A percentile compares a stretch with the other conserved stretches of the same genome.
These are phyloP conservation scores for Endomychus coccineus DNA, from an alignment of 2,888 invertebrate genomes.

Conservation along the genomic window DNA sequence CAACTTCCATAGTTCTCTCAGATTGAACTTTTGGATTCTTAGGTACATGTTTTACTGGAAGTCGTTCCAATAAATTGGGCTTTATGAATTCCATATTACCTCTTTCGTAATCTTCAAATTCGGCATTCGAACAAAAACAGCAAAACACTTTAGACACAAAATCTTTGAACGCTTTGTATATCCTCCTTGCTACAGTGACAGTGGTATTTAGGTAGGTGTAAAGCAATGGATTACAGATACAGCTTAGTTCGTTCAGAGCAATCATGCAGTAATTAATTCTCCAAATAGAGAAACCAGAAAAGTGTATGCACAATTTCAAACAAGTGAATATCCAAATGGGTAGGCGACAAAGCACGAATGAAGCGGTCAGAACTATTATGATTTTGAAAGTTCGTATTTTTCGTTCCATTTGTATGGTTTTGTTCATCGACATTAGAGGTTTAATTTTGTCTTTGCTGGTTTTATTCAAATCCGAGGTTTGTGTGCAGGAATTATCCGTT, in stretches of 20 bases:
- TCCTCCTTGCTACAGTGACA: conserved; percentile 30
- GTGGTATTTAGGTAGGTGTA: conserved; percentile 54
- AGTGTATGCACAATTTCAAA: conserved; percentile 37
- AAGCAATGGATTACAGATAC: conserved; percentile 52
- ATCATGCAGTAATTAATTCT: conserved; percentile 47
- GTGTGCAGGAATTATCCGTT: conserved; percentile 25
- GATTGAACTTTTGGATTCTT: too few relatives aligned
- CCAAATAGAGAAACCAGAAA: conserved; percentile 37
- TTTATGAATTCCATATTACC: conserved; percentile 14
- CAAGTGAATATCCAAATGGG: conserved; percentile 49
- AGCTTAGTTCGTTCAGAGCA: conserved; percentile 48
- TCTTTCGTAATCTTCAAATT: conserved; percentile 40
- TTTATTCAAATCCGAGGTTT: conserved; percentile 21
- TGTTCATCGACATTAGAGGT: conserved; percentile 19
- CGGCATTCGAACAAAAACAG: conserved; percentile 37
- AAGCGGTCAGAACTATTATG: conserved; percentile 48
- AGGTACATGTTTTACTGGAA: too few relatives aligned
- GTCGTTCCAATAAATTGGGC: too few relatives aligned
- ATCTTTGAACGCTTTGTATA: conserved; percentile 27
- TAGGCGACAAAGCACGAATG: conserved; percentile 47
- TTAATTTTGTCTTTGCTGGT: conserved; percentile 15
- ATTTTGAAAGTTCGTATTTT: conserved; percentile 52
- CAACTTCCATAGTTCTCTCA: too few relatives aligned
- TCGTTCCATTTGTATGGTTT: conserved; percentile 30
- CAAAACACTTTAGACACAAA: conserved; percentile 37